phyloP scores from a whole-genome alignment of 37 sponge, comb jelly and placozoan species.

The Spongilla lacustris region DNA sequence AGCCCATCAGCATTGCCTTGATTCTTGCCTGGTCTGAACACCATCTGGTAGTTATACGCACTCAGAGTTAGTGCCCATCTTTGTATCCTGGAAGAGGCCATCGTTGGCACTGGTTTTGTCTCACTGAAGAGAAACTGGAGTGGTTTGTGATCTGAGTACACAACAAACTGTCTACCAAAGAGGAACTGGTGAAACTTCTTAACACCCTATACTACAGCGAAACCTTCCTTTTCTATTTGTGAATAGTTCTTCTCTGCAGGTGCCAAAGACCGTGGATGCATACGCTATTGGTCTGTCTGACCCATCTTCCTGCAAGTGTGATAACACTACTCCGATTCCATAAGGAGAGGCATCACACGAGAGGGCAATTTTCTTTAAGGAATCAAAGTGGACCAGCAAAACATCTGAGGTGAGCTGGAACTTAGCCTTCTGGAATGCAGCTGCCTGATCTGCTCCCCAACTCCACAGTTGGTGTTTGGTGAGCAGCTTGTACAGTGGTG shows the following conservation, averaged over 20 bases:
- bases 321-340: slow-evolving; percentile 60
- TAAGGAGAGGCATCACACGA: slow-evolving; percentile 50
- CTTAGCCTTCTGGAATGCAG: slow-evolving; percentile 46
- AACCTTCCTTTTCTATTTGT: slow-evolving; percentile 5
- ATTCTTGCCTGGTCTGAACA: neutral
- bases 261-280: slow-evolving; percentile 45
- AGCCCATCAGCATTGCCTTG: neutral
- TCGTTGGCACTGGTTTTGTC: neutral
- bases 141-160: slow-evolving; percentile 16
- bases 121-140: slow-evolving; percentile 6
- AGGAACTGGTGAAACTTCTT: slow-evolving; percentile 9
- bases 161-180: slow-evolving; percentile 5
- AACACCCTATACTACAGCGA: slow-evolving; percentile 2
- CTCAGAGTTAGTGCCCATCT: slow-evolving; percentile 2
- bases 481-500: slow-evolving; percentile 38
- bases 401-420: slow-evolving; percentile 20
- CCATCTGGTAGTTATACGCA: neutral
- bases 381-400: slow-evolving; percentile 45
- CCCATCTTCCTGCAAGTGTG: slow-evolving; percentile 41
- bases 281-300: slow-evolving; percentile 44
- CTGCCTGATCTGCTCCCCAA: slow-evolving; percentile 22
- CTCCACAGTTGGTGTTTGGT: slow-evolving; percentile 20
- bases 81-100: slow-evolving; percentile 16
- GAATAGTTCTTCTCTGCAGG: slow-evolving; percentile 45
- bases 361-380: slow-evolving; percentile 4